phyloP scores from a whole-genome alignment of 2,113 vertebrate species.

The Brachyistius frenatus region DNA sequence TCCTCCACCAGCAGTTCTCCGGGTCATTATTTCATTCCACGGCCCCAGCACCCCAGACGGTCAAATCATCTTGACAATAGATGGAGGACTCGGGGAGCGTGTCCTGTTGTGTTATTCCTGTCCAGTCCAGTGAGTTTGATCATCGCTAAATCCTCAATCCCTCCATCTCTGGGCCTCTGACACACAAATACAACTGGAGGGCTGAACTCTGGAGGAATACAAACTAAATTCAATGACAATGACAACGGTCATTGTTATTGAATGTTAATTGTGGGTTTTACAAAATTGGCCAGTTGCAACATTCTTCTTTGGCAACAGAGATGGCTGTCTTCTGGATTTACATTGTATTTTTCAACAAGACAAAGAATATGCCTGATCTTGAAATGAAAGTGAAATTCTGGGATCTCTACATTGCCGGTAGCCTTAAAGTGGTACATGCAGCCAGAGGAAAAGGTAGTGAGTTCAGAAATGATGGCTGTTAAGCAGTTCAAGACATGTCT shows the following conservation, averaged over 20 bases:
- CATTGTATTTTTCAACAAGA: background rate
- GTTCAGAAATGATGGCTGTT: background rate
- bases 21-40: conserved; percentile 62
- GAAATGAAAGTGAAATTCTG: background rate
- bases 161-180: conserved; percentile 32
- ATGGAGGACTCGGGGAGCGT: conserved; percentile 47
- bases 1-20: conserved; percentile 36
- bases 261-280: background rate
- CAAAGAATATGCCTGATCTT: background rate
- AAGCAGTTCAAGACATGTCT: no score
- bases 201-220: conserved; percentile 45
- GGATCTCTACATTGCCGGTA: background rate
- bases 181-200: conserved; percentile 44
- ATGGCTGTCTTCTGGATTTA: background rate
- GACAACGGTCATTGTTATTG: background rate
- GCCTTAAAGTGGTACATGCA: background rate
- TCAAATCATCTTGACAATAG: conserved; percentile 60
- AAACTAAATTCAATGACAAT: conserved; percentile 13
- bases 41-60: conserved; percentile 43
- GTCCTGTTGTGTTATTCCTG: conserved; percentile 55
- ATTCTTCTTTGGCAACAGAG: background rate
- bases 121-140: conserved; percentile 58
- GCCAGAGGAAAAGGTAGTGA: background rate
- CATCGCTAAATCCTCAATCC: conserved; percentile 55
- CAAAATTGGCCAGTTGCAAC: background rate